Percentiles rank a stretch among this genome's conserved stretches.
Conservation (phyloP, 2,888 invertebrate genomes). For the Spodoptera littoralis region DNA sequence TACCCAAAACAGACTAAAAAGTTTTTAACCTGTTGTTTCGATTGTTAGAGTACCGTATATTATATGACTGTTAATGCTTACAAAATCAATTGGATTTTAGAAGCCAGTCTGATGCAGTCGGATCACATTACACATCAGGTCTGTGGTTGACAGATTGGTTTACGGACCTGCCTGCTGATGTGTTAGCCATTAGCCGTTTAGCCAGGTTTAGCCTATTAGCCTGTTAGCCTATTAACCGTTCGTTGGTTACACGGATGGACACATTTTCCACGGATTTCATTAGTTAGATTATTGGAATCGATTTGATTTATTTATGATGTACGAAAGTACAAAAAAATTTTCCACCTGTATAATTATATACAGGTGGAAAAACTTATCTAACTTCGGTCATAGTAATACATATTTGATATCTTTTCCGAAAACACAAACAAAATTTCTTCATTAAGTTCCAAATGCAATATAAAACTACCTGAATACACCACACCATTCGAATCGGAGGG, state of each 20-base stretch:
- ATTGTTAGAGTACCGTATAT: too few species aligned
- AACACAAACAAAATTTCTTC: too few species aligned
- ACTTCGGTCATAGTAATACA: too few species aligned
- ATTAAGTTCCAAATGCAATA: slow-evolving; percentile 39
- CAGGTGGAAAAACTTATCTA: too few species aligned
- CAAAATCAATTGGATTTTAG: neutral
- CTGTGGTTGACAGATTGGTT: slow-evolving; percentile 14
- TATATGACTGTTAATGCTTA: neutral
- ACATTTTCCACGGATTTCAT: neutral
- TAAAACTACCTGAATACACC: slow-evolving; percentile 30
- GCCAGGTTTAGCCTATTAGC: slow-evolving; percentile 10
- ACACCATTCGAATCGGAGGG: slow-evolving; percentile 34
- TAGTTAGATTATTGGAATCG: neutral
- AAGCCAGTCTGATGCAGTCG: slow-evolving; percentile 18
- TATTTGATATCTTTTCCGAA: too few species aligned
- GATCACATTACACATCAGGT: slow-evolving; percentile 17
- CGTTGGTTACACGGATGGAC: neutral
- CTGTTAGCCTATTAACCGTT: slow-evolving; percentile 7
- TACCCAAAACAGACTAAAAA: too few species aligned
- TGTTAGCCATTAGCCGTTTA: slow-evolving; percentile 2
- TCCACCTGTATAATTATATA: too few species aligned
- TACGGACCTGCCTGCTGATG: slow-evolving; percentile 2
- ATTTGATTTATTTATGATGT: too few species aligned
- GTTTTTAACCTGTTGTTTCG: too few species aligned
- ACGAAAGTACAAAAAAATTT: too few species aligned